These are phyloP conservation scores for Neolamprologus caudopunctatus DNA, from an alignment of 2,113 vertebrate genomes.

Conservation along the genomic window DNA sequence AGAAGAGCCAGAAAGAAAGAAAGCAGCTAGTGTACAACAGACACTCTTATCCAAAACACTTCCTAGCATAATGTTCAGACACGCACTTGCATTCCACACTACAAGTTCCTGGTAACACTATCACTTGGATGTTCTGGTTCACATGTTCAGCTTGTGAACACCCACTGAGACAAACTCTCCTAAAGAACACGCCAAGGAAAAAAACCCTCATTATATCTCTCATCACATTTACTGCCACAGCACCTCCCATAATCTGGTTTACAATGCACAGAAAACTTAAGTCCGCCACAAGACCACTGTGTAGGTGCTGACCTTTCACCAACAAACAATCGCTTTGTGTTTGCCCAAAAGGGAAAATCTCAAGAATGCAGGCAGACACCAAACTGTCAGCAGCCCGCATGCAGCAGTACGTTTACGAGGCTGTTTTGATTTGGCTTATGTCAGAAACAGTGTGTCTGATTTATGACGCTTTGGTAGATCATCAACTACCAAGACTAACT, in stretches of 20 bases:
- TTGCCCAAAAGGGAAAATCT: neutral
- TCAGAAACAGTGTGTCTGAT: neutral
- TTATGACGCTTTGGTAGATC: constrained; percentile 19
- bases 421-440: neutral
- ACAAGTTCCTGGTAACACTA: neutral
- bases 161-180: neutral
- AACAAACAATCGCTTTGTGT: constrained; percentile 19
- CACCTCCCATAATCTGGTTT: neutral
- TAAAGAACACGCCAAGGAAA: neutral
- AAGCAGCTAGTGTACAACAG: neutral
- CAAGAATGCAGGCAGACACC: neutral
- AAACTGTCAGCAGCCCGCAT: neutral
- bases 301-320: constrained; percentile 39
- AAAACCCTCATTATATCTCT: neutral
- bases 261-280: neutral
- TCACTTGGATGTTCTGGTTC: neutral
- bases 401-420: neutral
- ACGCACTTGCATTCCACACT: constrained; percentile 27
- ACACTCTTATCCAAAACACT: neutral
- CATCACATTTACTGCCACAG: neutral
- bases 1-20: neutral
- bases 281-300: neutral
- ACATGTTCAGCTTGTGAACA: neutral
- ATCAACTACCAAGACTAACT: neutral
- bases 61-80: constrained; percentile 13